These are phyloP conservation scores for Ophraella communa DNA, from an alignment of 2,888 invertebrate species.

Conservation along the genomic window DNA sequence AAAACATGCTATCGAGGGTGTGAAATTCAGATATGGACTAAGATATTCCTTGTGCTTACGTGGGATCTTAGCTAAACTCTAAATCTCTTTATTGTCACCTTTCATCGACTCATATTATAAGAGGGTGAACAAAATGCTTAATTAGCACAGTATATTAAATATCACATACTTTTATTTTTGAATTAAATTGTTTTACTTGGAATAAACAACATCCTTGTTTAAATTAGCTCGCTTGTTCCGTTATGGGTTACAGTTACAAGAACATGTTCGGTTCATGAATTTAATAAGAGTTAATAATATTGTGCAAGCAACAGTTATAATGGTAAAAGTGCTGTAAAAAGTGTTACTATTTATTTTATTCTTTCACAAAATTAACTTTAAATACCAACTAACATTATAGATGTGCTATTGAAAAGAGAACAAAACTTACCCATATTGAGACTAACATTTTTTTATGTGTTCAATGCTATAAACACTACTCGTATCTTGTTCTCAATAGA, in stretches of 20 bases:
- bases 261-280: conserved; percentile 1
- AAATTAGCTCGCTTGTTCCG: conserved; percentile 5
- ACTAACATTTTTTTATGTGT: too few species aligned
- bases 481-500: too few species aligned
- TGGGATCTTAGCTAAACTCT: too few species aligned
- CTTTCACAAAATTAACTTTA: neutral
- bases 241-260: conserved; percentile 8
- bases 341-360: neutral
- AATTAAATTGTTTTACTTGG: conserved; percentile 1
- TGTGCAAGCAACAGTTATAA: conserved; percentile 2
- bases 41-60: too few species aligned
- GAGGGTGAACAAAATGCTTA: neutral
- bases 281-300: neutral
- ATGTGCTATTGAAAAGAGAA: too few species aligned
- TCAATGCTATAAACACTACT: too few species aligned
- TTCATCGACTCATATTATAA: too few species aligned
- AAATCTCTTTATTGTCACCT: too few species aligned
- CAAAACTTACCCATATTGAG: too few species aligned
- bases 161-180: conserved; percentile 1
- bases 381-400: neutral
- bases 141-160: neutral
- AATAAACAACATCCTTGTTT: conserved; percentile 3
- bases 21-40: too few species aligned
- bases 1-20: too few species aligned
- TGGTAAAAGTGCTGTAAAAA: neutral